Conservation (phyloP, 2,797 vertebrate genomes). For the Muscicapa striata region DNA sequence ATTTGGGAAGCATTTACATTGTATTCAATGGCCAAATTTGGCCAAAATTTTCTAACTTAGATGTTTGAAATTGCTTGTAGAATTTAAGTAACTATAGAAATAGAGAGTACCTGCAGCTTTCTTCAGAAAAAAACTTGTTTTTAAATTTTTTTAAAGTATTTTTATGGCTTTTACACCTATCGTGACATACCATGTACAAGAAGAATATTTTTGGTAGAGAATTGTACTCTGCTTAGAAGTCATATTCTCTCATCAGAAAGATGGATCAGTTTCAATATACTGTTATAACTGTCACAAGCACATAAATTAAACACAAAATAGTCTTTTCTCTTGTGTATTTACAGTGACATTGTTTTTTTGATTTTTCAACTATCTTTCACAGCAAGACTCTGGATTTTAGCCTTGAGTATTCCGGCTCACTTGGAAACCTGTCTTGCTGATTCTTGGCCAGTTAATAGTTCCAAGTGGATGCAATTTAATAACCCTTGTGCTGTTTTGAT, state of each 20-base stretch:
- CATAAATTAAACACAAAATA: neutral
- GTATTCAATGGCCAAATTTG: neutral
- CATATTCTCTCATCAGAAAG: neutral
- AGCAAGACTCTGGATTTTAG: neutral
- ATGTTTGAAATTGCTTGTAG: neutral
- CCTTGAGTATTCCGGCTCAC: neutral
- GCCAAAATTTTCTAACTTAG: neutral
- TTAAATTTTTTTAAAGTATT: neutral
- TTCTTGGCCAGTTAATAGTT: slow-evolving; percentile 10
- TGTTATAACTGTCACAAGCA: neutral
- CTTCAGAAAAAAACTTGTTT: neutral
- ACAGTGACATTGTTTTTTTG: neutral
- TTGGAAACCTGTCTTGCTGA: slow-evolving; percentile 11
- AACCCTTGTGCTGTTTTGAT: slow-evolving; percentile 38
- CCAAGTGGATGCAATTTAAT: slow-evolving; percentile 57
- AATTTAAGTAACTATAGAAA: neutral
- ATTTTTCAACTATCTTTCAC: neutral
- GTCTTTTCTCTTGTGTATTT: neutral
- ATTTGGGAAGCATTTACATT: neutral
- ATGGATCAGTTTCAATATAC: neutral
- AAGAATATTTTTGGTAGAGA: neutral
- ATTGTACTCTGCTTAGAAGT: neutral
- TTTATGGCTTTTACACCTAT: neutral
- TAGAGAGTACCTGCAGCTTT: neutral
- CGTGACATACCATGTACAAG: rapidly evolving